Percentiles rank a stretch among this genome's conserved stretches.
Conservation (phyloP, 2,113 vertebrate genomes). For the Platysternon megacephalum region DNA sequence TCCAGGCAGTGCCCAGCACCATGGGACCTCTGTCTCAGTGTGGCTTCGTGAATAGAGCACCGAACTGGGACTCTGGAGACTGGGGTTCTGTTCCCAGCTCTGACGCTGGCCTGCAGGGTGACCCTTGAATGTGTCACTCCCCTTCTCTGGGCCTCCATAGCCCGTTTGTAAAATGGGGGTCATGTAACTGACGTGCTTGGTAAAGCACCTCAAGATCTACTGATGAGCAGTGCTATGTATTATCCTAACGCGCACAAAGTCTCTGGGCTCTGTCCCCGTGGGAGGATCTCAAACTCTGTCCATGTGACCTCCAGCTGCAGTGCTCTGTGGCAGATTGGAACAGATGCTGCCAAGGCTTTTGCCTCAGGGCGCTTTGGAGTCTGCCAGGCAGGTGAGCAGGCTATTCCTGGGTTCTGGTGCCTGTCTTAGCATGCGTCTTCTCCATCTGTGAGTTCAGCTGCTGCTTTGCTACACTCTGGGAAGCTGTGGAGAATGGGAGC, state of each 20-base stretch:
- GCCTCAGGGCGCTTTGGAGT: not conserved
- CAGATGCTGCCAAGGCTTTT: not conserved
- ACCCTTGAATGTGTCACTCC: not conserved
- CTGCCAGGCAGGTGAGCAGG: constrained; percentile 22
- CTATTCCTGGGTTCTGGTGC: constrained; percentile 37
- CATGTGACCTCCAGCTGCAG: not conserved
- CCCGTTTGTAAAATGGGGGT: not conserved
- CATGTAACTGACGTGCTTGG: not conserved
- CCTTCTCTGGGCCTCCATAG: not conserved
- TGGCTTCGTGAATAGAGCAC: not conserved
- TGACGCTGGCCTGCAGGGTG: not conserved
- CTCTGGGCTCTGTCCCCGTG: not conserved
- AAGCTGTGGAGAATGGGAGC: not conserved
- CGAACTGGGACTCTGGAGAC: rapidly evolving
- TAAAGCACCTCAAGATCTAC: no score
- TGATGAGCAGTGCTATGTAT: not conserved
- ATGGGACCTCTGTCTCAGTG: no score
- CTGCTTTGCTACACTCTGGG: constrained; percentile 59
- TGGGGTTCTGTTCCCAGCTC: not conserved
- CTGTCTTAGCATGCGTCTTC: constrained; percentile 60
- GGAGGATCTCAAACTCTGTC: not conserved
- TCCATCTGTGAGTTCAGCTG: constrained; percentile 24
- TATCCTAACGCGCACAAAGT: not conserved
- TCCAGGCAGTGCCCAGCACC: not conserved
- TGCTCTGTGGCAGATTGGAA: not conserved